phyloP scores from a whole-genome alignment of 2,888 invertebrate genomes.

The Diaperis boleti region DNA sequence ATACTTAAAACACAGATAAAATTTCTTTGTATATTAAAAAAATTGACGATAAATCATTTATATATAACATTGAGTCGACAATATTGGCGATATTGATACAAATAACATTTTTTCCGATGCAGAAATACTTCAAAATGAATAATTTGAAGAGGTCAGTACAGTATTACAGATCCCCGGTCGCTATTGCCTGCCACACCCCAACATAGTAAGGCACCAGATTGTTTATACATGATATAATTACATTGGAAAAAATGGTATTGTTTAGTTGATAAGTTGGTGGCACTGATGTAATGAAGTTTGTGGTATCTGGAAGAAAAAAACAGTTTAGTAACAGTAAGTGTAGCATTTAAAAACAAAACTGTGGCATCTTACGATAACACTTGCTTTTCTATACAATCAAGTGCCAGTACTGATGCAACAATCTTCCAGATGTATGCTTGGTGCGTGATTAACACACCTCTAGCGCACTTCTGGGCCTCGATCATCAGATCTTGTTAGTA shows the following conservation, averaged over 20 bases:
- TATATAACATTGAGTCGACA: slow-evolving; percentile 64
- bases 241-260: slow-evolving; percentile 66
- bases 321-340: slow-evolving; percentile 9
- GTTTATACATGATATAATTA: slow-evolving; percentile 61
- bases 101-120: slow-evolving; percentile 66
- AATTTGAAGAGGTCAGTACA: slow-evolving; percentile 53
- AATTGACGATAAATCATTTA: slow-evolving; percentile 67
- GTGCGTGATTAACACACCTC: neutral
- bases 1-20: slow-evolving; percentile 52
- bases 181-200: slow-evolving; percentile 64
- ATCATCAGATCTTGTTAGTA: slow-evolving; percentile 27
- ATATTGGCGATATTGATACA: slow-evolving; percentile 63
- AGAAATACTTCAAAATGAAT: slow-evolving; percentile 51
- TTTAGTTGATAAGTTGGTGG: slow-evolving; percentile 60
- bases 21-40: slow-evolving; percentile 67
- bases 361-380: slow-evolving; percentile 53
- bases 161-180: slow-evolving; percentile 59
- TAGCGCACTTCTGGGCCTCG: neutral
- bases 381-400: slow-evolving; percentile 43
- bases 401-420: slow-evolving; percentile 57
- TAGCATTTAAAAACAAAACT: slow-evolving; percentile 24
- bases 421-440: slow-evolving; percentile 43
- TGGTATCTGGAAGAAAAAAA: slow-evolving; percentile 49
- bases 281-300: slow-evolving; percentile 59
- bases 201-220: slow-evolving; percentile 67